phyloP scores from a whole-genome alignment of 2,888 invertebrate genomes.

The Phortica magna region DNA sequence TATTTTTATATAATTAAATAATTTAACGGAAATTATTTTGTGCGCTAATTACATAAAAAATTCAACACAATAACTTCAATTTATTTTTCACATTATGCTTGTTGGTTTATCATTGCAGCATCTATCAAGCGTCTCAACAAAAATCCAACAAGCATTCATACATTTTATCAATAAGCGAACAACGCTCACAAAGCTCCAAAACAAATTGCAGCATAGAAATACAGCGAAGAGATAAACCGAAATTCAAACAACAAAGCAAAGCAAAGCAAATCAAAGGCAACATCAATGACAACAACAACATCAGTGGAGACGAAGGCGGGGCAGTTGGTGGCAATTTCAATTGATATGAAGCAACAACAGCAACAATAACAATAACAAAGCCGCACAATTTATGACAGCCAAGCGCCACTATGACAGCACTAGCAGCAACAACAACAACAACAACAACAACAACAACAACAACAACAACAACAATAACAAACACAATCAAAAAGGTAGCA shows the following conservation, averaged over 20 bases:
- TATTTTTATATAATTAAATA: too few species aligned
- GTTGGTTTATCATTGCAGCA: constrained; percentile 11
- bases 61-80: constrained; percentile 51
- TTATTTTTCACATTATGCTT: constrained; percentile 4
- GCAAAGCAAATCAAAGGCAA: constrained; percentile 45
- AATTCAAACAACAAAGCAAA: constrained; percentile 32
- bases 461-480: constrained; percentile 7
- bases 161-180: constrained; percentile 2
- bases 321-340: constrained; percentile 46
- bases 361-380: constrained; percentile 25
- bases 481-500: constrained; percentile 22
- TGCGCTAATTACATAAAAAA: not conserved
- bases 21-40: too few species aligned
- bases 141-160: not conserved
- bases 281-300: constrained; percentile 39
- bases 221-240: not conserved
- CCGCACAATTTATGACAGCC: constrained; percentile 58
- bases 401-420: constrained; percentile 43
- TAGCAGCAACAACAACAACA: constrained; percentile 36
- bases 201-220: constrained; percentile 8
- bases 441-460: constrained; percentile 36
- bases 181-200: not conserved
- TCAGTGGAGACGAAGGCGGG: constrained; percentile 25
- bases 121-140: not conserved
- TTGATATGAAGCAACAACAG: constrained; percentile 53